Evolutionary conservation across 2,113 vertebrate genomes (phyloP).

Genomic region (Prionailurus viverrinus): DNA sequence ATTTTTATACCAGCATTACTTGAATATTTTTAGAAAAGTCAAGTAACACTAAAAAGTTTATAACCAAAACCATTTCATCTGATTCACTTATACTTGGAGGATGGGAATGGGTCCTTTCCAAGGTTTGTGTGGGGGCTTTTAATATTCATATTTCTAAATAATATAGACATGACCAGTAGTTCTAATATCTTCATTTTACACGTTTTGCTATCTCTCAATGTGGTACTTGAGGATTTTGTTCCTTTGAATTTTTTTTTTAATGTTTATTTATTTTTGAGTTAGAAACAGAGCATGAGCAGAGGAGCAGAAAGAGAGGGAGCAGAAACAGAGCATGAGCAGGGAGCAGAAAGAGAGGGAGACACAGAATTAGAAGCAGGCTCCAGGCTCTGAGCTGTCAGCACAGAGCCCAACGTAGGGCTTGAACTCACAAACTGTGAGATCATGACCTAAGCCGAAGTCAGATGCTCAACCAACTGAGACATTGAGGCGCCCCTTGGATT

Average conservation of each 20-base stretch:
- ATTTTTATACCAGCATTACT: background rate
- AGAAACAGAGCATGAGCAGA: too few species aligned
- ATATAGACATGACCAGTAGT: background rate
- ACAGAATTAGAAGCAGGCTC: too few species aligned
- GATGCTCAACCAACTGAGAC: too few species aligned
- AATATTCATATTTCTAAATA: background rate
- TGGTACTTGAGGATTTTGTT: background rate
- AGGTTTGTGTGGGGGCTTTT: background rate
- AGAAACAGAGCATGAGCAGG: too few species aligned
- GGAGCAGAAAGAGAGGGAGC: too few species aligned
- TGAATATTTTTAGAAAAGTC: background rate
- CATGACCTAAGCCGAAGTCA: too few species aligned
- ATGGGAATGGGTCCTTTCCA: background rate
- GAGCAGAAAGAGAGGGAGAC: too few species aligned
- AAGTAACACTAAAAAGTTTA: background rate
- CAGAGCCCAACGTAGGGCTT: too few species aligned
- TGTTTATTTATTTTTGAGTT: too few species aligned
- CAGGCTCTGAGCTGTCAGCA: too few species aligned
- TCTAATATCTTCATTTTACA: background rate
- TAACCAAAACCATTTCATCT: background rate
- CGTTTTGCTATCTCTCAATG: background rate
- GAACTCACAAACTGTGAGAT: too few species aligned
- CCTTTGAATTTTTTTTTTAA: background rate
- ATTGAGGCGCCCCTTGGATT: background rate
- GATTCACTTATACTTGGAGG: background rate